A percentile compares a stretch with the other conserved stretches of the same genome.
phyloP scores from a whole-genome alignment of 1,140 invertebrate species.

The Physella acuta region DNA sequence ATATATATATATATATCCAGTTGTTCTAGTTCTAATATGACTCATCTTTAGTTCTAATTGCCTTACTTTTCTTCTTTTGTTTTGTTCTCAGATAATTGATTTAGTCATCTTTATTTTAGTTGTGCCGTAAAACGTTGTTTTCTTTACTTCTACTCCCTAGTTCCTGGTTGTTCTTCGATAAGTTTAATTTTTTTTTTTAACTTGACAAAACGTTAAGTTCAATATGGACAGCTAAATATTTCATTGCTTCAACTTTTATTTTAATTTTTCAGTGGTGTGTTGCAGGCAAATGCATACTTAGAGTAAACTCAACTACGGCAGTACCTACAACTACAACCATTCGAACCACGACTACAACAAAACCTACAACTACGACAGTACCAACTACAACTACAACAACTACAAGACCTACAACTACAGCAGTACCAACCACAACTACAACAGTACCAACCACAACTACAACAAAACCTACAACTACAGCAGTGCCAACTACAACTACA shows the following conservation, averaged over 20 bases:
- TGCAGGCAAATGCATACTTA: not conserved
- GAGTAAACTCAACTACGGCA: not conserved
- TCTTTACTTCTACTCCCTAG: no score
- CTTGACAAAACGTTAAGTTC: no score
- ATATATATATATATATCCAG: not conserved
- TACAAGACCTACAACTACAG: not conserved
- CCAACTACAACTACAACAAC: not conserved
- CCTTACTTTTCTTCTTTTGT: not conserved
- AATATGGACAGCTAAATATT: no score
- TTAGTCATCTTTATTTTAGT: not conserved
- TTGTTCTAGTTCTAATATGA: not conserved
- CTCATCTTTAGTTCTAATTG: not conserved
- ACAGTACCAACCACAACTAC: not conserved
- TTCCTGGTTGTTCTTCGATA: no score
- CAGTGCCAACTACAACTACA: not conserved
- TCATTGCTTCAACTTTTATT: no score
- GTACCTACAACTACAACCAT: not conserved
- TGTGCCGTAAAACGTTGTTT: no score
- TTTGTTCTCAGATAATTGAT: not conserved
- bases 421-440: not conserved
- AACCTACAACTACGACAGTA: not conserved
- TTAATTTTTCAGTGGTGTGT: not conserved
- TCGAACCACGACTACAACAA: not conserved
- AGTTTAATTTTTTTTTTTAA: no score
- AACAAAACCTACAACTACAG: not conserved